Base-by-base conservation (phyloP, 2,888 invertebrate species). In the Protonemura montana region DNA sequence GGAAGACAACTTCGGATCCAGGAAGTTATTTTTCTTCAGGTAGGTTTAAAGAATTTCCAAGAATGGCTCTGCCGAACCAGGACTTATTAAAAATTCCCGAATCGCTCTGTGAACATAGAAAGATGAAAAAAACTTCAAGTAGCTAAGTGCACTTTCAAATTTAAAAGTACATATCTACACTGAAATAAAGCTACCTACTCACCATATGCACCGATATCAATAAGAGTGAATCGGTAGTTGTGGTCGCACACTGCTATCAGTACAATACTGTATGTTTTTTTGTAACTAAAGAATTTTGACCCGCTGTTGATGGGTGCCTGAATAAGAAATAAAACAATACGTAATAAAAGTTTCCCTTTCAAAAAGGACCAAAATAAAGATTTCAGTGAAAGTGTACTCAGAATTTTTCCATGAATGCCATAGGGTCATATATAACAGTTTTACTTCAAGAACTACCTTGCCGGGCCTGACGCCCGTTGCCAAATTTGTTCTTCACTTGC, bases 81-180 rank as follows among this genome's bases (percentile, higher is more conserved):
- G 78, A 85, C 26, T 85, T 35, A 6, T 29, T n/a, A 26, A 85
- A 77, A 78, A 85, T 78, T 1, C 85, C 85, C 13, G 76, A 27
- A 78, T 85, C 85, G 76, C 85, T 85, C 80, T 77, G 41, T 16
- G 85, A 85, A 85, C 77, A 78, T 85, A 41, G 25, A 28, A 26
- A 77, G 13, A 59, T 59, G 7, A 59, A 35, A 35, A 35, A 35
- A 35, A 35, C 35, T 35, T 35, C 59, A 59, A 59, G 59, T 59
- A 59, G 13, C 21, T 21, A 21, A 21, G 2, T 59, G 16, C 59
- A 59, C 59, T 59, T 59, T 10, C 13, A 59, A 59, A 59, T 59
- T 59, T 59, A 21, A 59, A 59, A 59, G 59, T 59, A 35, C 35
- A 10, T 35, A 35, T 35, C 35, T 35, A 21, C 13, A 59, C 59